A percentile compares a stretch with the other conserved stretches of the same genome.
phyloP scores from a whole-genome alignment of 2,797 vertebrate species.

The Pseudopleuronectes americanus region DNA sequence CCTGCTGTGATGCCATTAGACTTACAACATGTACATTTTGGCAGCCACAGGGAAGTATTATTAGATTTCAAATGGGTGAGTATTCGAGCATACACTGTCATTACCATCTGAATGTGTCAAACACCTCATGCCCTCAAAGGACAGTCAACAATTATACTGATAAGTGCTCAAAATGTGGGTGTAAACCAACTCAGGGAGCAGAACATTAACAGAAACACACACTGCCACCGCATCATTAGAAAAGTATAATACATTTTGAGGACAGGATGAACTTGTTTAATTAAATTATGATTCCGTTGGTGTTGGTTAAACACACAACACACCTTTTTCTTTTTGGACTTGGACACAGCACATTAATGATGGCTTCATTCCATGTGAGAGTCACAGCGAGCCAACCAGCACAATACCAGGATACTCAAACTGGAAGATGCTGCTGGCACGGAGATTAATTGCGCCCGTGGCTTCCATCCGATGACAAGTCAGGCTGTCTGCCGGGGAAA shows the following conservation, averaged over 20 bases:
- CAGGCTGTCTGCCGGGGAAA: slow-evolving; percentile 20
- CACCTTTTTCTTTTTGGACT: not conserved
- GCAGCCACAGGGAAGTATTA: slow-evolving; percentile 48
- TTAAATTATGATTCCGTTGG: not conserved
- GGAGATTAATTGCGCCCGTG: slow-evolving; percentile 10
- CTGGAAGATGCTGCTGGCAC: not conserved
- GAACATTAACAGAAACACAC: slow-evolving; percentile 21
- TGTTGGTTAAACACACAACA: not conserved
- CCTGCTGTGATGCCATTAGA: slow-evolving; percentile 59
- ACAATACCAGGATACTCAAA: slow-evolving; percentile 9
- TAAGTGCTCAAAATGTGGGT: slow-evolving; percentile 17
- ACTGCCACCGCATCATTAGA: not conserved
- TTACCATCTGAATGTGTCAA: slow-evolving; percentile 40
- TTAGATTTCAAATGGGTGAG: slow-evolving; percentile 50
- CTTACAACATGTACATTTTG: slow-evolving; percentile 52
- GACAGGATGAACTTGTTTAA: slow-evolving; percentile 13
- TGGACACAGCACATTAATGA: not conserved
- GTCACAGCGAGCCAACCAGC: slow-evolving; percentile 1
- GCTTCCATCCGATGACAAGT: slow-evolving; percentile 4
- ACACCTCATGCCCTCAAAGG: slow-evolving; percentile 39
- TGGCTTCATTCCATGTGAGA: not conserved
- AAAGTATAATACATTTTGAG: not conserved
- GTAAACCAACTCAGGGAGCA: slow-evolving; percentile 7
- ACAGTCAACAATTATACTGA: slow-evolving; percentile 36
- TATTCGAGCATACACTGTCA: slow-evolving; percentile 34